Base-by-base conservation (phyloP, 2,797 vertebrate genomes). In the Hippopotamyrus pictus region DNA sequence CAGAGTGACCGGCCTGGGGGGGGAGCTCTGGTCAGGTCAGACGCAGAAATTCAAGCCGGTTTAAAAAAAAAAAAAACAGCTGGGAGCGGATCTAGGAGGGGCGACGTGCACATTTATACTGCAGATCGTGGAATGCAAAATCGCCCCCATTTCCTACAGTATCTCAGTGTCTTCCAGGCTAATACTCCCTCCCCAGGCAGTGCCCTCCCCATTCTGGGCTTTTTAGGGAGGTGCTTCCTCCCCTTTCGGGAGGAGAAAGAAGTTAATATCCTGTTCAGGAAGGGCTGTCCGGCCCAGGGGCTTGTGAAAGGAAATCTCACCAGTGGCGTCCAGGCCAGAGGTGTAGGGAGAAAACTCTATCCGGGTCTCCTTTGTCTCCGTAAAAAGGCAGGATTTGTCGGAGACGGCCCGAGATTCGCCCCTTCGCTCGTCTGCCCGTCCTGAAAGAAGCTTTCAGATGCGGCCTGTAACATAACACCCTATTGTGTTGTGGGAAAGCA, bases 271-370 rank as follows among this genome's bases (percentile, higher is more conserved):
- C 48, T 57, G 86, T 37, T 57, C 83, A 90, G 88, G 88, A 92
- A 89, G 90, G 84, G 90, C 82, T 89, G 87, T 89, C 82, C 65
- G 44, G 88, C 90, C 85, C 79, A 3, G 53, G 59, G 91, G 59
- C n/a, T 85, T 88, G 37, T 89, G 89, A 90, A 92, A 92, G 89
- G 88, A 91, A 91, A 91, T 90, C 89, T 91, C 62, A 88, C 62
- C 69, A 69, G 86, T 86, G 51, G 73, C 87, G 59, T 79, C 65
- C 90, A 62, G 50, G 69, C 89, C 53, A 84, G 87, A 91, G 86
- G 84, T 82, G 88, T 48, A 48, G 82, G 83, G 85, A 12, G 53
- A 91, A 79, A 90, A 90, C 86, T 88, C 69, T 88, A 91, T 50
- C 86, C 84, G 37, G 14, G 33, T 89, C 59, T 86, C 79, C 89